Base-by-base conservation (phyloP, 2,888 invertebrate genomes). In the Fragum sueziense region DNA sequence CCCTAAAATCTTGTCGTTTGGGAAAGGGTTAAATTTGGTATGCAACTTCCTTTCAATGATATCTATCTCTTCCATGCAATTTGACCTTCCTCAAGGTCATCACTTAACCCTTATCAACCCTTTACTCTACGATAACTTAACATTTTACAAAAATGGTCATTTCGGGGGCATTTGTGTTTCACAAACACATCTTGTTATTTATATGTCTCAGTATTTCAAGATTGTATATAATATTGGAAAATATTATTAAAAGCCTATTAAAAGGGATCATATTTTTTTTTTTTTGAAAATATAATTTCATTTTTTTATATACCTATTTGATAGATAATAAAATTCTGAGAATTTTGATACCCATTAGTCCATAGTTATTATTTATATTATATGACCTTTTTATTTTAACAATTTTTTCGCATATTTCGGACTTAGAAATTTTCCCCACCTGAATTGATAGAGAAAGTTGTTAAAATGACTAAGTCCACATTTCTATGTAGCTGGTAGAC, bases 321-420 rank as follows among this genome's bases (percentile, higher is more conserved):
- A 17, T 41, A n/a, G 54, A n/a, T 54, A 7, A 54, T 22, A 14
- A 11, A 54, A 14, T n/a, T 54, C 14, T 22, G 22, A 54, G 14
- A 7, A 54, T 54, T 54, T 54, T 54, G 54, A 54, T 54, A 54
- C 54, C 54, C 54, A 54, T 54, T n/a, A n/a, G 11, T 11, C 22
- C 7, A 22, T n/a, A 54, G 11, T 7, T 17, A 54, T 14, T 17
- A 14, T 11, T 11, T 17, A 54, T n/a, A 17, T 7, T 17, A 7
- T 7, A n/a, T 14, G 7, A 14, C 7, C 22, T 14, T 7, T n/a
- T 17, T 11, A 54, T 54, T 54, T 54, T 54, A 22, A n/a, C 22
- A 54, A 17, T n/a, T n/a, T n/a, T n/a, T n/a, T 22, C 14, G 7
- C 11, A 54, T n/a, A n/a, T 54, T 54, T 54, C n/a, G 54, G 22